phyloP scores from a whole-genome alignment of 2,888 invertebrate species.

The Pterostichus niger region DNA sequence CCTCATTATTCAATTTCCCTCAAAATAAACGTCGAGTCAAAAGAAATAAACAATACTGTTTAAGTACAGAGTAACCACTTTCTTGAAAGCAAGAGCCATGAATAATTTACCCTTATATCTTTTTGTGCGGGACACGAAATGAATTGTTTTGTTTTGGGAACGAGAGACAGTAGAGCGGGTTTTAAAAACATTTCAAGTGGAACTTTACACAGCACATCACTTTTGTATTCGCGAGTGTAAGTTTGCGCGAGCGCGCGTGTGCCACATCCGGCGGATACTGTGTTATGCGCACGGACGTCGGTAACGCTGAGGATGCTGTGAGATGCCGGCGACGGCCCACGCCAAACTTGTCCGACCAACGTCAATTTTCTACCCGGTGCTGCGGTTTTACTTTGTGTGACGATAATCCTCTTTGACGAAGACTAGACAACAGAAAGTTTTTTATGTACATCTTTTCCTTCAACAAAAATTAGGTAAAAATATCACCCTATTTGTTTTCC shows the following conservation, averaged over 20 bases:
- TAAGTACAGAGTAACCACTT: slow-evolving; percentile 45
- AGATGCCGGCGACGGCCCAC: slow-evolving; percentile 17
- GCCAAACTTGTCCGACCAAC: slow-evolving; percentile 26
- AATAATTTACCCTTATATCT: slow-evolving; percentile 65
- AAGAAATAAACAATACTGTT: slow-evolving; percentile 45
- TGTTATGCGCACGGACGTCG: neutral
- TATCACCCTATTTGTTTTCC: too few species aligned
- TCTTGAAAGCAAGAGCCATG: slow-evolving; percentile 60
- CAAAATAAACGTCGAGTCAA: slow-evolving; percentile 22
- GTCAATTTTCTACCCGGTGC: slow-evolving; percentile 3
- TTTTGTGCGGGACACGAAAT: slow-evolving; percentile 55
- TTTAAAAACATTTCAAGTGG: slow-evolving; percentile 63
- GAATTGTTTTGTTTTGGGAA: slow-evolving; percentile 65
- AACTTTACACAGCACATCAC: slow-evolving; percentile 61
- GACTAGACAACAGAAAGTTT: too few species aligned
- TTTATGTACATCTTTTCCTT: too few species aligned
- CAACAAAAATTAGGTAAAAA: too few species aligned
- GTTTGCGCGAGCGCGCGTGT: slow-evolving; percentile 23
- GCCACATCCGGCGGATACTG: slow-evolving; percentile 32
- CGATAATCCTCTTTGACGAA: neutral
- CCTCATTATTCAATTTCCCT: slow-evolving; percentile 56
- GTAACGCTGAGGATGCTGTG: neutral
- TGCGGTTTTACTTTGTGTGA: slow-evolving; percentile 22
- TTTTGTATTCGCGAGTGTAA: slow-evolving; percentile 61
- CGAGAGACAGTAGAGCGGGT: slow-evolving; percentile 40